Evolutionary conservation across 2,113 vertebrate genomes (phyloP).

Genomic region (Anas platyrhynchos): DNA sequence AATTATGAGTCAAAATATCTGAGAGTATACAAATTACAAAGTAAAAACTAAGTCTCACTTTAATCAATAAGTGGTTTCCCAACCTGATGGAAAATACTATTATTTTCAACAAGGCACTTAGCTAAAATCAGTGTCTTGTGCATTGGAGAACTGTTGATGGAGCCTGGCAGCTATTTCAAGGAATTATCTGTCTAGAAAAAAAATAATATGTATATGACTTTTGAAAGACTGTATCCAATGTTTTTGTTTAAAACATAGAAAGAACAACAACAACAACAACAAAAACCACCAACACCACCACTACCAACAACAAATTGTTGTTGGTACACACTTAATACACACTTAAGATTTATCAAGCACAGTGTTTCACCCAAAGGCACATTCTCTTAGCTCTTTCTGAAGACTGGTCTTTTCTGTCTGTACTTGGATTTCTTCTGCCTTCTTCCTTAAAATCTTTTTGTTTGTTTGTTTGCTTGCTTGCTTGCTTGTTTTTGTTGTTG

Average conservation of each 20-base stretch:
- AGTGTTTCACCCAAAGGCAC: not conserved
- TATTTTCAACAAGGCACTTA: conserved; percentile 43
- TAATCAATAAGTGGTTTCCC: not conserved
- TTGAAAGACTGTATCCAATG: too few relatives aligned
- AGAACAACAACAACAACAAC: not conserved
- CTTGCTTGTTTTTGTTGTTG: not conserved
- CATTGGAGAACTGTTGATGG: not conserved
- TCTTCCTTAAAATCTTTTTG: not conserved
- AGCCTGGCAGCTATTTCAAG: not conserved
- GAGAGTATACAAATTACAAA: not conserved
- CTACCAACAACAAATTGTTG: not conserved
- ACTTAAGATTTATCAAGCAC: not conserved
- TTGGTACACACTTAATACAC: not conserved
- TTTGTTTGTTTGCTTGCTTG: not conserved
- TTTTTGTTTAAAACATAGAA: not conserved
- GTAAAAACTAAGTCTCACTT: not conserved
- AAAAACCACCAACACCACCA: not conserved
- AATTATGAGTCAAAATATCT: not conserved
- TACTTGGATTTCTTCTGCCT: not conserved
- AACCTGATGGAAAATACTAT: not conserved
- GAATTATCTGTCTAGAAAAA: not conserved
- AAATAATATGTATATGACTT: too few relatives aligned
- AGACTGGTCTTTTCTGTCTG: not conserved
- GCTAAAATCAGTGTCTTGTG: not conserved
- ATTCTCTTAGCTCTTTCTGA: not conserved